phyloP scores from a whole-genome alignment of 2,888 invertebrate species.

The Diabrotica balteata region DNA sequence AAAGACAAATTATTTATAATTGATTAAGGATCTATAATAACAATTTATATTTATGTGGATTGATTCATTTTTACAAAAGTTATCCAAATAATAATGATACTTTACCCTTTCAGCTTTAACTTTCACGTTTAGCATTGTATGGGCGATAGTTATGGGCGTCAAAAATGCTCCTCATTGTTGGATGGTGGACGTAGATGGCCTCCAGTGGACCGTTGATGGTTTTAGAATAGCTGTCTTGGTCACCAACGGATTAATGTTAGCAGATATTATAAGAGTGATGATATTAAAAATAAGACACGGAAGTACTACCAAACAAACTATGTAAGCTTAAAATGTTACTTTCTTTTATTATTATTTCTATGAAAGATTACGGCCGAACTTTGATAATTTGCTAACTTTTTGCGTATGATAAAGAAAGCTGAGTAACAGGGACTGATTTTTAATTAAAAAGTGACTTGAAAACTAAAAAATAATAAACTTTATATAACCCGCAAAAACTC shows the following conservation, averaged over 20 bases:
- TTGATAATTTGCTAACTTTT: too few relatives aligned
- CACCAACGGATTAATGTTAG: constrained; percentile 67
- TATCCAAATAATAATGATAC: not conserved
- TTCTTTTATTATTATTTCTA: not conserved
- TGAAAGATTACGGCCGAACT: too few relatives aligned
- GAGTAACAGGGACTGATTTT: too few relatives aligned
- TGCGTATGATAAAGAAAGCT: too few relatives aligned
- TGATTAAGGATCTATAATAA: too few relatives aligned
- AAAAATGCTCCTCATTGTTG: constrained; percentile 67
- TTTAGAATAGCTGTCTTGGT: constrained; percentile 66
- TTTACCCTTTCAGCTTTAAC: constrained; percentile 56
- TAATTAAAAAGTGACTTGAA: too few relatives aligned
- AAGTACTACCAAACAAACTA: constrained; percentile 60
- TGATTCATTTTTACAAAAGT: not conserved
- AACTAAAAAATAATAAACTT: too few relatives aligned
- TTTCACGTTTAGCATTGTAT: constrained; percentile 64
- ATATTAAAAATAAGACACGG: constrained; percentile 69
- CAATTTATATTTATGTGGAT: too few relatives aligned
- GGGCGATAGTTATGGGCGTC: constrained; percentile 64
- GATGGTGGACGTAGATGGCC: constrained; percentile 65
- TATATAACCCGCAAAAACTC: too few relatives aligned
- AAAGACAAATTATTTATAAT: not conserved
- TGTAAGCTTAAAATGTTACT: constrained; percentile 39
- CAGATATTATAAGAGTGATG: constrained; percentile 71
- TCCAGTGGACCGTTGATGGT: constrained; percentile 70